Percentiles rank a stretch among this genome's conserved stretches.
Conservation (phyloP, 2,888 invertebrate genomes). For the Hypena proboscidalis region DNA sequence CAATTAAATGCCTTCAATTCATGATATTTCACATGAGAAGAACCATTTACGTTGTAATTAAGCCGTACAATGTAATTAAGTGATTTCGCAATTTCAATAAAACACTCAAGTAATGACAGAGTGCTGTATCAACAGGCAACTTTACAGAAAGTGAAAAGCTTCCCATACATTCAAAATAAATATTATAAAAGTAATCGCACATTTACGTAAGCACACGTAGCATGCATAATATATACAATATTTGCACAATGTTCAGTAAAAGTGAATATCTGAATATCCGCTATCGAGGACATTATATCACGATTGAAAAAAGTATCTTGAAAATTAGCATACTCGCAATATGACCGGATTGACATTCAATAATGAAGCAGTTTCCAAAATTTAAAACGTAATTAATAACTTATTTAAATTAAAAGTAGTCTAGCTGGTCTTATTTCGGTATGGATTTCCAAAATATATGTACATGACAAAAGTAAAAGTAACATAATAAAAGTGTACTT, state of each 20-base stretch:
- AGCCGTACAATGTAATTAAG: no score
- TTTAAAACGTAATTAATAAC: no score
- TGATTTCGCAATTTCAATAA: no score
- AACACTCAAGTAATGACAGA: no score
- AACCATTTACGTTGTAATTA: no score
- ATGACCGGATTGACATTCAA: not conserved
- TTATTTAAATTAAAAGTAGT: no score
- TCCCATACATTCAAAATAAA: conserved; percentile 16
- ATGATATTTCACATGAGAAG: no score
- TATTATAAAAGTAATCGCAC: conserved; percentile 13
- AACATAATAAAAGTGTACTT: conserved; percentile 66
- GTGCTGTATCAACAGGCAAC: not conserved
- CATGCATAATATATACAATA: conserved; percentile 15
- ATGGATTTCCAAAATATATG: no score
- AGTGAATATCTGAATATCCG: conserved; percentile 26
- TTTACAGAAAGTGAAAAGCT: conserved; percentile 24
- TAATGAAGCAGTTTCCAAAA: conserved; percentile 1
- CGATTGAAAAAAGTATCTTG: conserved; percentile 9
- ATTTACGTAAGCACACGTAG: conserved; percentile 33
- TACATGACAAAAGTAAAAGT: not conserved
- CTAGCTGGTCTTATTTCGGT: not conserved
- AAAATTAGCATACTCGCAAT: conserved; percentile 14
- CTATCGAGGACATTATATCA: conserved; percentile 24
- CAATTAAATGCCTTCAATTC: no score
- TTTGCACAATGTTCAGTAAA: conserved; percentile 41